Conservation (phyloP, 2,113 vertebrate species). For the Thalassarche chlororhynchos region DNA sequence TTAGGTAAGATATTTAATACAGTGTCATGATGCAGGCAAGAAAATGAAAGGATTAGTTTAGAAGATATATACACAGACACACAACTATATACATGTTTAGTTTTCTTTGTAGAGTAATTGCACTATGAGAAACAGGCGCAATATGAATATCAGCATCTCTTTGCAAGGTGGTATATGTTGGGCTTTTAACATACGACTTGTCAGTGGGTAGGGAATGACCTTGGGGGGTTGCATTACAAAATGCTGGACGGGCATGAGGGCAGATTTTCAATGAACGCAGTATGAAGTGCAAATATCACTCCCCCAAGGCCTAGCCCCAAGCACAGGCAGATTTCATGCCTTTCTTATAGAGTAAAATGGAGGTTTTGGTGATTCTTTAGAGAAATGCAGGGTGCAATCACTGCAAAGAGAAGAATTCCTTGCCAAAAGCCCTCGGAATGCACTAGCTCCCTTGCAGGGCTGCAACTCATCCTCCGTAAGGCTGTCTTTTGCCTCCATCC, state of each 20-base stretch:
- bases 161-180: neutral
- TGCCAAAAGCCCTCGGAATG: neutral
- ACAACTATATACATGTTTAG: neutral
- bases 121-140: neutral
- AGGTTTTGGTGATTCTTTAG: neutral
- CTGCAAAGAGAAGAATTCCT: neutral
- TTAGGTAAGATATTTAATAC: neutral
- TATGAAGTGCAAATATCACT: neutral
- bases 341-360: neutral
- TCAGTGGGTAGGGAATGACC: conserved; percentile 24
- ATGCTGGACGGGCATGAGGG: neutral
- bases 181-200: neutral
- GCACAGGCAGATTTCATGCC: neutral
- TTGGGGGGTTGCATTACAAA: neutral
- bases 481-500: conserved; percentile 14
- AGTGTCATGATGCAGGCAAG: neutral
- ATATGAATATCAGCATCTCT: neutral
- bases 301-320: neutral
- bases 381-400: neutral
- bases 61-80: neutral
- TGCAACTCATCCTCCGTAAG: neutral
- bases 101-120: neutral
- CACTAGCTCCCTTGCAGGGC: neutral
- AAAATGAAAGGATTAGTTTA: neutral
- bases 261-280: neutral